phyloP scores from a whole-genome alignment of 2,888 invertebrate genomes.

The Scaptomyza polygonia region DNA sequence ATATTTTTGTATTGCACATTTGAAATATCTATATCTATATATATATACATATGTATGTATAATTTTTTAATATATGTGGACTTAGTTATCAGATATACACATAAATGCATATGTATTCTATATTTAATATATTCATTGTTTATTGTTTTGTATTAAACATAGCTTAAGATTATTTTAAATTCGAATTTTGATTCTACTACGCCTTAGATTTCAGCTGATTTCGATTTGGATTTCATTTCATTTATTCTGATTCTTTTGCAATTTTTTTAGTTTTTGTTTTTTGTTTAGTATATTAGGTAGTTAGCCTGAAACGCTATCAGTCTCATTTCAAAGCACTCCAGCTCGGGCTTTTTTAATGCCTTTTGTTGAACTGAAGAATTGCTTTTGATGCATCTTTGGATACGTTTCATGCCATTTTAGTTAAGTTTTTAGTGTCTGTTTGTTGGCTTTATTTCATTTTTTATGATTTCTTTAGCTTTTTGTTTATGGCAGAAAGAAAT shows the following conservation, averaged over 20 bases:
- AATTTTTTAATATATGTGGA: slow-evolving; percentile 35
- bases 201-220: slow-evolving; percentile 59
- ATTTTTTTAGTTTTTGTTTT: slow-evolving; percentile 22
- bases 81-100: slow-evolving; percentile 26
- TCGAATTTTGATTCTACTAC: slow-evolving; percentile 82
- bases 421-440: slow-evolving; percentile 25
- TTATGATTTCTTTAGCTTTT: slow-evolving; percentile 36
- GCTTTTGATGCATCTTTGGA: slow-evolving; percentile 84
- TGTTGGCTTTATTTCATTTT: slow-evolving; percentile 18
- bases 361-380: slow-evolving; percentile 53
- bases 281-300: slow-evolving; percentile 27
- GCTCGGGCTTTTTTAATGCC: slow-evolving; percentile 23
- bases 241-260: slow-evolving; percentile 13
- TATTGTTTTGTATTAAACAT: slow-evolving; percentile 41
- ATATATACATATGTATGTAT: too few relatives aligned
- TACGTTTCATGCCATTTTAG: slow-evolving; percentile 79
- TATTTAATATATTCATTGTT: slow-evolving; percentile 32
- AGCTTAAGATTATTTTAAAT: slow-evolving; percentile 74
- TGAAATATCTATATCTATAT: slow-evolving; percentile 46
- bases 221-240: slow-evolving; percentile 11
- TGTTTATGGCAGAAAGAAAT: slow-evolving; percentile 52
- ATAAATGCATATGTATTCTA: slow-evolving; percentile 18
- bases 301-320: slow-evolving; percentile 83
- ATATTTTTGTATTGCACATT: slow-evolving; percentile 71
- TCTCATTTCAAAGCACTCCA: slow-evolving; percentile 81